These are phyloP conservation scores for Aquatica leii DNA, from an alignment of 2,888 invertebrate species.

Conservation along the genomic window DNA sequence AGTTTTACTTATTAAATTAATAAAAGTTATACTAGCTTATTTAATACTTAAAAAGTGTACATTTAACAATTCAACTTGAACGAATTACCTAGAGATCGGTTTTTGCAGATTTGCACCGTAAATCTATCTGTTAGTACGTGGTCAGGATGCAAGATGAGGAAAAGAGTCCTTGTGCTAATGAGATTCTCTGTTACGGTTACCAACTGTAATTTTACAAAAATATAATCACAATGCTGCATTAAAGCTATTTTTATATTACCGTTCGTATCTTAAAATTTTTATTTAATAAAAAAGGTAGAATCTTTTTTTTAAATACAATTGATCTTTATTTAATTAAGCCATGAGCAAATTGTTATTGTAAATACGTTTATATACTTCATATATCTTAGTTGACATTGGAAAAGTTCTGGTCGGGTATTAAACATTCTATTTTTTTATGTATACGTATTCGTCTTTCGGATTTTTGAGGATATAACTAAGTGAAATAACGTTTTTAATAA, in stretches of 20 bases:
- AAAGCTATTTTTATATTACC: constrained; percentile 1
- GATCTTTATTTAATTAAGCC: no score
- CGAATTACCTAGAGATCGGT: constrained; percentile 22
- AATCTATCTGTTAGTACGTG: constrained; percentile 28
- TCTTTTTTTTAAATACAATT: not conserved
- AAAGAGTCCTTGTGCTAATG: constrained; percentile 17
- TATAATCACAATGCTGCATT: constrained; percentile 22
- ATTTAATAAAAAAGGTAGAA: not conserved
- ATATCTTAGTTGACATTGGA: no score
- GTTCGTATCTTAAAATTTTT: not conserved
- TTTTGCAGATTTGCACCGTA: constrained; percentile 30
- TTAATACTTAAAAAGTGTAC: constrained; percentile 5
- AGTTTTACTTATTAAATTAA: no score
- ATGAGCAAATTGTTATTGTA: no score
- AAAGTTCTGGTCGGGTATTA: no score
- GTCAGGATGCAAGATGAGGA: constrained; percentile 21
- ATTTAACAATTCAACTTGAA: constrained; percentile 14
- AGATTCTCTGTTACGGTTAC: constrained; percentile 22
- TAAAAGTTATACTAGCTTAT: no score
- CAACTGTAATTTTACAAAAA: constrained; percentile 13
- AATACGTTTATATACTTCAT: no score
- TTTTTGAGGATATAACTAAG: no score
- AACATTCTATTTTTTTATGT: no score
- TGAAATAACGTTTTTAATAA: no score
- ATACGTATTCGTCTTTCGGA: no score